Evolutionary conservation across 2,888 invertebrate genomes (phyloP), one percentile per base, ranked within the genome.

Genomic region (Drosophila pseudotalamancana): DNA sequence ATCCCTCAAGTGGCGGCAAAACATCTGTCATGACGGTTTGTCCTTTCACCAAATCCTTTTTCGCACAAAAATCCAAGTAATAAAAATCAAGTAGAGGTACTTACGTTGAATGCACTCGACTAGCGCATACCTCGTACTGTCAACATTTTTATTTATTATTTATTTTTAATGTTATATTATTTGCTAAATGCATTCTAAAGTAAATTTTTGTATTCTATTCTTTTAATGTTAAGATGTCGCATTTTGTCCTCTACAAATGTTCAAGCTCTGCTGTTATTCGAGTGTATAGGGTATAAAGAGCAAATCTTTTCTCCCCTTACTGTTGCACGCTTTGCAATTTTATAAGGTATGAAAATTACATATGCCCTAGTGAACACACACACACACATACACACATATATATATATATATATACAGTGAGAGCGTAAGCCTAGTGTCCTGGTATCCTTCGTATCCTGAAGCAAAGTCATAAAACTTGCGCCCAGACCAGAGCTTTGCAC

Each of bases 291-390:
- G 46, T 23, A 32, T 18, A 3, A 54, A 27, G 18, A 27, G 25
- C 32, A 62, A 49, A 49, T 57, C 31, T 57, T 49, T 55, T 55
- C 29, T 29, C 9, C 35, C 35, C 23, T 43, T 19, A 31, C 51
- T 55, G 43, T 46, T 65, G 35, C 37, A n/a, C 48, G 34, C 48
- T 29, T 51, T 39, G 55, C 55, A 31, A 39, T 64, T 82, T 71
- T 59, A 70, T 62, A 83, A 79, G 77, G 77, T 64, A 71, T 83
- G 64, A 71, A 83, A 83, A 83, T 71, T 79, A 71, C 64, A 67
- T 62, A 61, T 68, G 60, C 40, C 16, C 29, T 14, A 48, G 46
- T 40, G 46, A 32, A 27, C 53, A 27, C n/a, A 14, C 34, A 2
- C 48, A 12, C 21, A 19, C 16, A 18, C 21, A 19, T 12, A 18